Conservation (phyloP, 2,797 vertebrate genomes). For the Manis javanica region DNA sequence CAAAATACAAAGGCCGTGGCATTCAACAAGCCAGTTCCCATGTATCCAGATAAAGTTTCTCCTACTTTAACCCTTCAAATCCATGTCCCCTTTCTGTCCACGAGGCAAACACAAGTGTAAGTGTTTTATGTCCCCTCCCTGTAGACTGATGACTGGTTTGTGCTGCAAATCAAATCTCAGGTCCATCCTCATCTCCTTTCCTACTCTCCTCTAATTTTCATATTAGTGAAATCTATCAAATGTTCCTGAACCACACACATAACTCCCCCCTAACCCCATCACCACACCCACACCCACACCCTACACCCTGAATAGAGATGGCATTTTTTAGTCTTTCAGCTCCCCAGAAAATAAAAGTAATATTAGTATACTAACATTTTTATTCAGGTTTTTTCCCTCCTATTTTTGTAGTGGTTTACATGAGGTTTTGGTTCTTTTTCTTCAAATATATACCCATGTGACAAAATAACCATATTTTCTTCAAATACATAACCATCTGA, state of each 20-base stretch:
- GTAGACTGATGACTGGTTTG: not conserved
- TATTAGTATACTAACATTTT: not conserved
- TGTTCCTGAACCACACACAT: not conserved
- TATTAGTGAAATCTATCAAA: not conserved
- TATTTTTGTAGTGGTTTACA: not conserved
- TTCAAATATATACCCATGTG: not conserved
- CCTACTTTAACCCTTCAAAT: not conserved
- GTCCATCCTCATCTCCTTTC: not conserved
- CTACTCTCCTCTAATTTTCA: not conserved
- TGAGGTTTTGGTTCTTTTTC: not conserved
- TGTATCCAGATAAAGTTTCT: not conserved
- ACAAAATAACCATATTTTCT: not conserved
- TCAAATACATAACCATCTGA: not conserved
- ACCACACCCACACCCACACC: not conserved
- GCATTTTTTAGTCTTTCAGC: not conserved
- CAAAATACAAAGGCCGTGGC: not conserved
- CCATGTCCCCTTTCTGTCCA: not conserved
- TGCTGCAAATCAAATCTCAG: not conserved
- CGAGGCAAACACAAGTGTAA: not conserved
- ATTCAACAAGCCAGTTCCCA: not conserved
- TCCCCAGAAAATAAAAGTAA: conserved; percentile 11
- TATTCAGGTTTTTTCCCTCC: not conserved
- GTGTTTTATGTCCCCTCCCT: not conserved
- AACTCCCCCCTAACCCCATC: too few species aligned
- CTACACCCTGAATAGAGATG: not conserved